Percentiles rank a stretch among this genome's conserved stretches.
phyloP scores from a whole-genome alignment of 1,140 invertebrate species.

The Notospermus geniculatus region DNA sequence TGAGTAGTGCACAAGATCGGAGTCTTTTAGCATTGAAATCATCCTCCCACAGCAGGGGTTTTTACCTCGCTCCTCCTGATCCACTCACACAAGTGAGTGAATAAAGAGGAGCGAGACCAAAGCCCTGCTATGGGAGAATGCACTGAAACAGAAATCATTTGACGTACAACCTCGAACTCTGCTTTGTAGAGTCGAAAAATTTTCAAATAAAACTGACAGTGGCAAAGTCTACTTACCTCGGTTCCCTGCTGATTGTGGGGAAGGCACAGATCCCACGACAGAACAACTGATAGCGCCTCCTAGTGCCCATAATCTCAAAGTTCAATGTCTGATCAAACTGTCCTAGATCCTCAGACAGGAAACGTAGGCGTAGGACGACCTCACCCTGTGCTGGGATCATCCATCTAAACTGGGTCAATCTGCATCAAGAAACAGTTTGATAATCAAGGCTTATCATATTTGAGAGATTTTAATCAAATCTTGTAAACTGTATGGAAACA shows the following conservation, averaged over 20 bases:
- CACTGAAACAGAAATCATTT: too few species aligned
- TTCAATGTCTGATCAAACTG: constrained; percentile 57
- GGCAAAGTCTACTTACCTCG: constrained; percentile 39
- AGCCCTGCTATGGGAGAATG: too few species aligned
- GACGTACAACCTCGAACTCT: not conserved
- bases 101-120: too few species aligned
- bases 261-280: constrained; percentile 56
- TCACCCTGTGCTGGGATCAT: constrained; percentile 48
- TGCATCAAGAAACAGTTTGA: constrained; percentile 24
- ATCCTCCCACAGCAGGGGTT: too few species aligned
- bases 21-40: too few species aligned
- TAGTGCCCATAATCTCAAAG: constrained; percentile 55
- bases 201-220: too few species aligned
- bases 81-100: too few species aligned
- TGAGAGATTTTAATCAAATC: too few species aligned
- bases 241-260: constrained; percentile 55
- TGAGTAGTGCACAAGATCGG: not conserved
- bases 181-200: not conserved
- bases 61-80: too few species aligned
- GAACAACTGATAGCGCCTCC: constrained; percentile 53
- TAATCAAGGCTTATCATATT: too few species aligned
- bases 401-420: constrained; percentile 51
- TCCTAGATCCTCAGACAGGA: constrained; percentile 54
- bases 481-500: too few species aligned
- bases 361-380: constrained; percentile 41